These are phyloP conservation scores for Sebastes vulpes DNA, from an alignment of 2,797 vertebrate genomes.

Conservation along the genomic window DNA sequence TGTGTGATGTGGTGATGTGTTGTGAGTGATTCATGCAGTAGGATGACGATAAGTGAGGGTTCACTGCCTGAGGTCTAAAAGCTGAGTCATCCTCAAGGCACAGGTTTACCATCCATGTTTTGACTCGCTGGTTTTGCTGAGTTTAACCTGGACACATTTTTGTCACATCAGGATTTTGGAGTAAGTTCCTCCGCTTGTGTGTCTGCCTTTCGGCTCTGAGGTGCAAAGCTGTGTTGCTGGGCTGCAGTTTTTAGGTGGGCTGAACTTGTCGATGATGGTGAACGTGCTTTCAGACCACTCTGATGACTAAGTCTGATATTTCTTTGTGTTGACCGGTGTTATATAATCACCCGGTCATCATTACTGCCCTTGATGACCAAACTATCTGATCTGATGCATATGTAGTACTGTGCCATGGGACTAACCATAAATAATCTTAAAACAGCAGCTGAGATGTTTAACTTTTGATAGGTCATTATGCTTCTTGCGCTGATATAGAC, in stretches of 20 bases:
- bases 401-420: conserved; percentile 11
- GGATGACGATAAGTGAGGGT: conserved; percentile 32
- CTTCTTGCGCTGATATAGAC: neutral
- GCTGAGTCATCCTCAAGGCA: conserved; percentile 32
- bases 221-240: neutral
- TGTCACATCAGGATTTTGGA: conserved; percentile 16
- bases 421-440: neutral
- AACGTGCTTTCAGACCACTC: neutral
- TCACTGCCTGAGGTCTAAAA: conserved; percentile 23
- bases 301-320: conserved; percentile 38
- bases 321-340: conserved; percentile 13
- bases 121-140: conserved; percentile 31
- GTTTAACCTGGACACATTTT: neutral
- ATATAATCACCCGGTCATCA: conserved; percentile 30
- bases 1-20: conserved; percentile 31
- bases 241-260: conserved; percentile 40
- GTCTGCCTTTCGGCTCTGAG: conserved; percentile 2
- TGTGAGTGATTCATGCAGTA: conserved; percentile 50
- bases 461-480: conserved; percentile 5
- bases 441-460: conserved; percentile 26
- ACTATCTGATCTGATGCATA: conserved; percentile 22
- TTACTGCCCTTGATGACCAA: conserved; percentile 13
- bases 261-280: neutral
- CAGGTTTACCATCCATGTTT: conserved; percentile 22
- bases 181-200: neutral